Percentiles rank a stretch among this genome's conserved stretches.
Evolutionary conservation across 2,888 invertebrate species (phyloP).

Genomic region (Amphipoea lucens): DNA sequence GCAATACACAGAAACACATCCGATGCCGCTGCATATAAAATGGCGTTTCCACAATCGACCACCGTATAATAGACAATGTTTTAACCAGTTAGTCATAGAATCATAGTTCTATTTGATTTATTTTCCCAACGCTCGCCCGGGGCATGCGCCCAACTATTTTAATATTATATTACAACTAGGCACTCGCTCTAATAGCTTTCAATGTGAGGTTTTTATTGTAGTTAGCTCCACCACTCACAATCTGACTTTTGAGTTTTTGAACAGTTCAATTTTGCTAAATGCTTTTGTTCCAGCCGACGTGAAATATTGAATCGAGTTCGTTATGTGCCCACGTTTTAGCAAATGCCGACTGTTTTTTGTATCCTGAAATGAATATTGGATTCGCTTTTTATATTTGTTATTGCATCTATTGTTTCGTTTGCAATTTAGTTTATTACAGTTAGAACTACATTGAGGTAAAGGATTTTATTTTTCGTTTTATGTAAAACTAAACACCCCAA

Average conservation of each 20-base stretch:
- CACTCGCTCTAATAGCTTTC: slow-evolving; percentile 79
- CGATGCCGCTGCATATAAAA: slow-evolving; percentile 34
- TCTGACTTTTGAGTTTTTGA: slow-evolving; percentile 69
- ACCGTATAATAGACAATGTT: slow-evolving; percentile 56
- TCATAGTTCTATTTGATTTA: slow-evolving; percentile 76
- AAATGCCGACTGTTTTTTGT: slow-evolving; percentile 32
- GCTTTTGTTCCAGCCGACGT: slow-evolving; percentile 53
- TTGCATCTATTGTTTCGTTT: slow-evolving; percentile 10
- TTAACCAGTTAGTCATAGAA: slow-evolving; percentile 71
- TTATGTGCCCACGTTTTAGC: slow-evolving; percentile 35
- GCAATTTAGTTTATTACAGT: slow-evolving; percentile 9
- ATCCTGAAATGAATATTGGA: slow-evolving; percentile 24
- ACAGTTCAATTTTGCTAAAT: slow-evolving; percentile 63
- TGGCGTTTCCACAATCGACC: slow-evolving; percentile 35
- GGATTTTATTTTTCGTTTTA: neutral
- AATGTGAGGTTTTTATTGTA: slow-evolving; percentile 77
- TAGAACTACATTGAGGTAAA: neutral
- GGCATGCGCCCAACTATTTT: slow-evolving; percentile 75
- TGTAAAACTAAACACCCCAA: neutral
- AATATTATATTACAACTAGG: slow-evolving; percentile 80
- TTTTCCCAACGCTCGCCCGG: slow-evolving; percentile 66
- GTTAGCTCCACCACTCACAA: slow-evolving; percentile 66
- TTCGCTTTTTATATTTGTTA: slow-evolving; percentile 25
- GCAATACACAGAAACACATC: slow-evolving; percentile 30
- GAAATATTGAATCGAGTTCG: slow-evolving; percentile 52